phyloP scores from a whole-genome alignment of 1,140 invertebrate species.

The Zophobas atratus region DNA sequence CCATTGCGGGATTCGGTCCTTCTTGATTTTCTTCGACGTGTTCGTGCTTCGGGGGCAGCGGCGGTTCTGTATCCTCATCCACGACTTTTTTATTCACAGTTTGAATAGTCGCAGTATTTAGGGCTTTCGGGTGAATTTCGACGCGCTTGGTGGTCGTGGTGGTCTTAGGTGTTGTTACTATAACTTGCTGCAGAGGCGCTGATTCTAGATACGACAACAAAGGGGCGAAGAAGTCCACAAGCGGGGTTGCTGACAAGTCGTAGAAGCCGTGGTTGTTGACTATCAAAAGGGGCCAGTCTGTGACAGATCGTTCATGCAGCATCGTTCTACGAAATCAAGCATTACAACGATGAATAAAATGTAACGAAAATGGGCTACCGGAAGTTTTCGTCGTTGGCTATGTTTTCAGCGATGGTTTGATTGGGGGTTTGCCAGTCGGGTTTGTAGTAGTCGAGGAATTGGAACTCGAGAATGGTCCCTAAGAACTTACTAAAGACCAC shows the following conservation, averaged over 20 bases:
- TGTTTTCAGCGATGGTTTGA: constrained; percentile 62
- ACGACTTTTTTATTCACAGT: constrained; percentile 5
- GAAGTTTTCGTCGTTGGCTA: constrained; percentile 61
- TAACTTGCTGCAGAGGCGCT: constrained; percentile 61
- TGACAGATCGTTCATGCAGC: constrained; percentile 57
- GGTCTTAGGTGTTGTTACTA: constrained; percentile 52
- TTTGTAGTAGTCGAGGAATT: constrained; percentile 67
- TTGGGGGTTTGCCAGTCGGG: constrained; percentile 62
- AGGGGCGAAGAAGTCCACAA: constrained; percentile 66
- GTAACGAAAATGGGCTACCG: constrained; percentile 48
- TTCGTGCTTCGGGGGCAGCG: not conserved
- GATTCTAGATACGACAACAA: constrained; percentile 63
- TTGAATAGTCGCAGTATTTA: constrained; percentile 12
- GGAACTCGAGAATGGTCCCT: constrained; percentile 69
- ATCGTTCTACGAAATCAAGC: constrained; percentile 54
- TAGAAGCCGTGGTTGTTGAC: constrained; percentile 59
- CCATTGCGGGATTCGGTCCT: not conserved
- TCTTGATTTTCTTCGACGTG: not conserved
- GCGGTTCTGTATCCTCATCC: constrained; percentile 5
- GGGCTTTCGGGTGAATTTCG: not conserved
- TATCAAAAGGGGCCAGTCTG: constrained; percentile 60
- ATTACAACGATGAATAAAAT: constrained; percentile 7
- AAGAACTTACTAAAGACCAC: constrained; percentile 68
- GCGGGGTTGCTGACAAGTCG: constrained; percentile 58
- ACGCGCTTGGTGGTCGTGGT: constrained; percentile 43